Percentiles rank a stretch among this genome's conserved stretches.
These are phyloP conservation scores for Gymnocheta viridis DNA, from an alignment of 2,888 invertebrate species.

Conservation along the genomic window DNA sequence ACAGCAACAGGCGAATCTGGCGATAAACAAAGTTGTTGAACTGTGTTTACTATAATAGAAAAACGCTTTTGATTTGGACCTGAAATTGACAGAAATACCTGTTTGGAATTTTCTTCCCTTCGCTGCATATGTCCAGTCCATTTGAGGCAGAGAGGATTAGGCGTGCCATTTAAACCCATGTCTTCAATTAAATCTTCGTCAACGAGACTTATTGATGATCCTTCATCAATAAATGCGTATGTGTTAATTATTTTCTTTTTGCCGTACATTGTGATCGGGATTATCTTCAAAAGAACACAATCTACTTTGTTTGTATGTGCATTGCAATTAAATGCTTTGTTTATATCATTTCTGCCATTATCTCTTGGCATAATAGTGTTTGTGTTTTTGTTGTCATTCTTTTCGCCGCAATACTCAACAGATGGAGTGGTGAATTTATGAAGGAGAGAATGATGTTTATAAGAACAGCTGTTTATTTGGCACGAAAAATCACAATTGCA, in stretches of 20 bases:
- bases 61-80: slow-evolving; percentile 19
- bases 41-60: slow-evolving; percentile 6
- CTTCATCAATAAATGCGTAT: slow-evolving; percentile 48
- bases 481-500: no score
- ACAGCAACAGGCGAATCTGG: not conserved
- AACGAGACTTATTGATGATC: slow-evolving; percentile 40
- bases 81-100: slow-evolving; percentile 34
- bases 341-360: no score
- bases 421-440: no score
- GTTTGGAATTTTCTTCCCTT: slow-evolving; percentile 30
- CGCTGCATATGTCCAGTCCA: slow-evolving; percentile 17
- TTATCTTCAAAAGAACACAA: slow-evolving; percentile 43
- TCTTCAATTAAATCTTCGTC: slow-evolving; percentile 33
- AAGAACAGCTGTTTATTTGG: no score
- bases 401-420: no score
- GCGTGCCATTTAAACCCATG: not conserved
- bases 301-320: no score
- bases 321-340: no score
- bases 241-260: slow-evolving; percentile 27
- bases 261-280: slow-evolving; percentile 22
- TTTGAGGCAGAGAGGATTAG: slow-evolving; percentile 12
- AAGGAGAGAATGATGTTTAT: no score
- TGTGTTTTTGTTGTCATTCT: no score
- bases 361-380: no score
- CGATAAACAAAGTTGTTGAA: slow-evolving; percentile 7